phyloP scores from a whole-genome alignment of 2,888 invertebrate species.

The Lasioglossum zephyrum region DNA sequence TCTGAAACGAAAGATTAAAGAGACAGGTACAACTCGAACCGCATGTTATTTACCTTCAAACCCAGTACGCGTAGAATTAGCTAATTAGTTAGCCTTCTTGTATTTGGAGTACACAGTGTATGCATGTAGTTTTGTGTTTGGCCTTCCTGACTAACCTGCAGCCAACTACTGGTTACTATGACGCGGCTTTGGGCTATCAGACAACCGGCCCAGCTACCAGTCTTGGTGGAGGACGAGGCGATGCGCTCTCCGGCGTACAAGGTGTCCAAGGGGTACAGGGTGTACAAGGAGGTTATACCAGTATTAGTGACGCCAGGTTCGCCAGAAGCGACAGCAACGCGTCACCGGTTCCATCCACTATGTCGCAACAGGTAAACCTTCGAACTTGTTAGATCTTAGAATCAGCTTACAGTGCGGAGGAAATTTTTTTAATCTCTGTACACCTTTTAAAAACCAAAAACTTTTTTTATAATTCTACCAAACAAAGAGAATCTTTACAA shows the following conservation, averaged over 20 bases:
- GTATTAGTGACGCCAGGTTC: conserved; percentile 89
- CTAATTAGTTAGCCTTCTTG: conserved; percentile 80
- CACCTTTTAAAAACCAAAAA: too few species aligned
- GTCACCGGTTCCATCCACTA: conserved; percentile 91
- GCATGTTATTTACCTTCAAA: conserved; percentile 58
- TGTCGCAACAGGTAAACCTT: conserved; percentile 87
- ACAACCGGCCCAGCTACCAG: conserved; percentile 88
- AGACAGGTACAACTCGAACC: conserved; percentile 48
- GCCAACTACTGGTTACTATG: conserved; percentile 88
- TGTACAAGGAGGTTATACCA: conserved; percentile 87
- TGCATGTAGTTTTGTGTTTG: conserved; percentile 84
- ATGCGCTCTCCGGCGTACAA: conserved; percentile 87
- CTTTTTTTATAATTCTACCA: too few species aligned
- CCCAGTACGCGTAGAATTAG: conserved; percentile 75
- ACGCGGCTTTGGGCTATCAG: conserved; percentile 88
- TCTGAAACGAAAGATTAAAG: not conserved
- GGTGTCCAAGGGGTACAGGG: conserved; percentile 82
- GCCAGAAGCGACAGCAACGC: conserved; percentile 91
- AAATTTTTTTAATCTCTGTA: too few species aligned
- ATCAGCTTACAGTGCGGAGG: too few species aligned
- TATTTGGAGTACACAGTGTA: conserved; percentile 84
- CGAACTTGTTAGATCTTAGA: conserved; percentile 10
- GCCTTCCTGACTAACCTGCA: conserved; percentile 84
- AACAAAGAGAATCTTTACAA: too few species aligned
- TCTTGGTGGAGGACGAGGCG: conserved; percentile 89